These are phyloP conservation scores for Dasysyrphus tricinctus DNA, from an alignment of 2,888 invertebrate genomes.

Conservation along the genomic window DNA sequence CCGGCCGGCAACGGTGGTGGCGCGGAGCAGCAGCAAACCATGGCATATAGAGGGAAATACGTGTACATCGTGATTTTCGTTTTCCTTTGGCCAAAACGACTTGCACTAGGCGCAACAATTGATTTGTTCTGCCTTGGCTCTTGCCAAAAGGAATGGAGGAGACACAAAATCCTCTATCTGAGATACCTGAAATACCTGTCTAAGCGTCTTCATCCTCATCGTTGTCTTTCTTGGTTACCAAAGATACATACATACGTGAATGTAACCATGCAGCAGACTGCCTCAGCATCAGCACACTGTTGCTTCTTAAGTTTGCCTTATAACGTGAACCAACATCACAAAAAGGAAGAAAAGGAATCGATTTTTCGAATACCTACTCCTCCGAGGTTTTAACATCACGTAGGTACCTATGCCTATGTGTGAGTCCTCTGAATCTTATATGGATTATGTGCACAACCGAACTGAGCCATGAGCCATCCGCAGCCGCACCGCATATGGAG, in stretches of 20 bases:
- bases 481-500: background rate
- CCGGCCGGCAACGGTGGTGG: background rate
- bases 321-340: constrained; percentile 4
- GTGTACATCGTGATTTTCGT: constrained; percentile 63
- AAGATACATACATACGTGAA: constrained; percentile 36
- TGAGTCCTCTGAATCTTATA: background rate
- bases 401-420: background rate
- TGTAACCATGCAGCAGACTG: constrained; percentile 8
- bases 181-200: constrained; percentile 73
- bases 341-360: constrained; percentile 35
- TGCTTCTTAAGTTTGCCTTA: constrained; percentile 38
- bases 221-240: background rate
- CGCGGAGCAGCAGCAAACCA: background rate
- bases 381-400: background rate
- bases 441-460: background rate
- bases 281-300: background rate
- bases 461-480: background rate
- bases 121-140: constrained; percentile 51
- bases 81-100: constrained; percentile 53
- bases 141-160: constrained; percentile 12
- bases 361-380: constrained; percentile 42
- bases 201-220: constrained; percentile 43
- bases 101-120: constrained; percentile 57
- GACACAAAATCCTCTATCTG: constrained; percentile 27
- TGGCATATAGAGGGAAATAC: background rate